Conservation (phyloP, 2,888 invertebrate genomes). For the Alloscopus bannaensis region DNA sequence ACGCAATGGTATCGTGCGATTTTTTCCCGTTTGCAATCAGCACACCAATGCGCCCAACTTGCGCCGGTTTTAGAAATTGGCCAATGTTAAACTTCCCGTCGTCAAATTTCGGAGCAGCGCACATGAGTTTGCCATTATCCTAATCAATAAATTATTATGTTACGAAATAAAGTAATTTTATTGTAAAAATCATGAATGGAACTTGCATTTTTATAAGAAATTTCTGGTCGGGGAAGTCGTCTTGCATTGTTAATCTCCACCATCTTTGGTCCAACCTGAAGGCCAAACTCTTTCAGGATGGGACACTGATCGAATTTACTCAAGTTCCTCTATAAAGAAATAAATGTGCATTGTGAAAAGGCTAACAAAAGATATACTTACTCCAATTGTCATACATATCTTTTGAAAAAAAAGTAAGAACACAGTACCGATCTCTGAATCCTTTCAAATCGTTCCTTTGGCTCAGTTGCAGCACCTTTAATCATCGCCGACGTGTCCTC, state of each 20-base stretch:
- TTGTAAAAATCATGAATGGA: too few relatives aligned
- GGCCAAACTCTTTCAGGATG: slow-evolving; percentile 79
- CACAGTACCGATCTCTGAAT: slow-evolving; percentile 78
- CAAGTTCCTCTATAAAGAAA: slow-evolving; percentile 19
- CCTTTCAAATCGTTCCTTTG: slow-evolving; percentile 79
- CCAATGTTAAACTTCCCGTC: slow-evolving; percentile 39
- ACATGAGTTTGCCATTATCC: background rate
- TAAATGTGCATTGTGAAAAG: background rate
- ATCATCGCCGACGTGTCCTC: slow-evolving; percentile 81
- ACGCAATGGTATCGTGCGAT: background rate
- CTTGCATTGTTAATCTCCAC: slow-evolving; percentile 76
- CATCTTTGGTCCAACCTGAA: slow-evolving; percentile 78
- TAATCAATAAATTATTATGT: too few relatives aligned
- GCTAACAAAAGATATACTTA: background rate
- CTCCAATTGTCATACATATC: background rate
- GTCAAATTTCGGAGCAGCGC: background rate
- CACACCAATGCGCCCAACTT: slow-evolving; percentile 11
- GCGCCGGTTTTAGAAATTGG: slow-evolving; percentile 18
- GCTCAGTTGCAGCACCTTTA: slow-evolving; percentile 79
- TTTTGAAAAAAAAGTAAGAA: background rate
- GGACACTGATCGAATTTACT: slow-evolving; percentile 68
- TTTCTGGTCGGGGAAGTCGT: slow-evolving; percentile 79
- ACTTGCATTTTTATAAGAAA: slow-evolving; percentile 78
- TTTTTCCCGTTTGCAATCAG: background rate
- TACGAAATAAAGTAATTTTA: too few relatives aligned